phyloP scores from a whole-genome alignment of 30 jellyfish, hydroid and myxozoan species.

The Rhopilema esculentum region DNA sequence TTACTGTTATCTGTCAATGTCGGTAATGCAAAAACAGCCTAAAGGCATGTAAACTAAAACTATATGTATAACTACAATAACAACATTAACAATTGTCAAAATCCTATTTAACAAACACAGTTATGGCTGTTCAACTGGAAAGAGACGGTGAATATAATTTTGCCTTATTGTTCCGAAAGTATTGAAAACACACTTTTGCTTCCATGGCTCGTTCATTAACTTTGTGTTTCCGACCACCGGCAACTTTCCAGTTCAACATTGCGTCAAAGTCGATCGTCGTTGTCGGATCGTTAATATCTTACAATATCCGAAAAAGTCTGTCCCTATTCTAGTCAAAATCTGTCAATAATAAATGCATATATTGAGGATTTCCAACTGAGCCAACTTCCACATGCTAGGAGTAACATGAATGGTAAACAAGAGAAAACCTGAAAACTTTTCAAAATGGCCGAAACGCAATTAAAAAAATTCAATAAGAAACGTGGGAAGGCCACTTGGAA shows the following conservation, averaged over 20 bases:
- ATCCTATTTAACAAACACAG: neutral
- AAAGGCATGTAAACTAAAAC: neutral
- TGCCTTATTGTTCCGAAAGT: too few relatives aligned
- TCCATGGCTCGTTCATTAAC: neutral
- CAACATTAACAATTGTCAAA: neutral
- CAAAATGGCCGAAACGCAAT: neutral
- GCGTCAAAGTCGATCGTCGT: neutral
- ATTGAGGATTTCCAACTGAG: neutral
- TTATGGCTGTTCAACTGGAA: neutral
- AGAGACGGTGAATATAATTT: too few relatives aligned
- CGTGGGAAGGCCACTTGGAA: neutral
- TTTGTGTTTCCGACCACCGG: neutral
- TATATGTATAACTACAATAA: neutral
- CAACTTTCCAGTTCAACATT: neutral
- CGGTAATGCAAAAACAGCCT: neutral
- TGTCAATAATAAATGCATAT: neutral
- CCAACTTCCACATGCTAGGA: neutral
- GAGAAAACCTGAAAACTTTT: too few relatives aligned
- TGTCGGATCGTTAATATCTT: neutral
- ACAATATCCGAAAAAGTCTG: neutral
- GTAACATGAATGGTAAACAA: too few relatives aligned
- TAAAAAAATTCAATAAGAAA: too few relatives aligned
- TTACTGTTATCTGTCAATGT: neutral
- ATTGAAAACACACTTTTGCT: neutral
- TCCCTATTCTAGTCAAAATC: neutral